phyloP scores from a whole-genome alignment of 2,888 invertebrate genomes.

The Lochmaea crataegi region DNA sequence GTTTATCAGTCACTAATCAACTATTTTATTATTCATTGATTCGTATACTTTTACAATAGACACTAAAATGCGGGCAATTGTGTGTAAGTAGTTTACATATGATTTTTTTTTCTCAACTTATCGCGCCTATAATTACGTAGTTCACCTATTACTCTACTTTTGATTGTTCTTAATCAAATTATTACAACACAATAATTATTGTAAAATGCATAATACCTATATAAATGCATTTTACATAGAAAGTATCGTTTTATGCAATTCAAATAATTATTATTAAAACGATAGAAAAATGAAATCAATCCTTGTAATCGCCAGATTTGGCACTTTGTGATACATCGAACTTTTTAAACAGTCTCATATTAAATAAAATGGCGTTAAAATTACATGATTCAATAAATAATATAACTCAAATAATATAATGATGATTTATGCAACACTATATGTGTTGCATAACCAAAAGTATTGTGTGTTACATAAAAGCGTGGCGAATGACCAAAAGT shows the following conservation, averaged over 20 bases:
- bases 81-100: neutral
- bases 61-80: conserved; percentile 6
- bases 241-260: neutral
- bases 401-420: too few relatives aligned
- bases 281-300: too few relatives aligned
- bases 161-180: neutral
- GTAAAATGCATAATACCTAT: neutral
- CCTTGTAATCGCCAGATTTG: too few relatives aligned
- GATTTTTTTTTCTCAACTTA: neutral
- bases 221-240: neutral
- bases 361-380: too few relatives aligned
- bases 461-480: too few relatives aligned
- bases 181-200: neutral
- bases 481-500: too few relatives aligned
- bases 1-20: conserved; percentile 3
- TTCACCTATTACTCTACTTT: neutral
- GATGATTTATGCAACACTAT: too few relatives aligned
- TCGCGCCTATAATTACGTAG: neutral
- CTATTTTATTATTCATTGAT: neutral
- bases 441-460: too few relatives aligned
- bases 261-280: too few relatives aligned
- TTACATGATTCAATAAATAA: too few relatives aligned
- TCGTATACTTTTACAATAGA: neutral
- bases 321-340: too few relatives aligned
- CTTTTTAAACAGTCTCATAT: too few relatives aligned